Base-by-base conservation (phyloP, 2,888 invertebrate species). In the Stenodera caucasica region DNA sequence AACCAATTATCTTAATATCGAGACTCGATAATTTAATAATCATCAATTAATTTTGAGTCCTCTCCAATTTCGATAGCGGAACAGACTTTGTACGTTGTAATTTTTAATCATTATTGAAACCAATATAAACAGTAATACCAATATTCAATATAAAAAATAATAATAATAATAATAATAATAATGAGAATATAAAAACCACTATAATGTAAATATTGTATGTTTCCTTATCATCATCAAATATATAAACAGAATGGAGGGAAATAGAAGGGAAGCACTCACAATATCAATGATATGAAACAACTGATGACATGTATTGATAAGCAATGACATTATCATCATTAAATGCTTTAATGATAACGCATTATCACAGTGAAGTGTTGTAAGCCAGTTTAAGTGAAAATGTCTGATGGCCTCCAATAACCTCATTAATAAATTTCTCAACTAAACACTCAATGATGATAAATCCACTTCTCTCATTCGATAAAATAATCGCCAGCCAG, bases 371-470 rank as follows among this genome's bases (percentile, higher is more conserved):
- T 61, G 52, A 55, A 61, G 61, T 61, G 61, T 61, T 61, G 57
- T 57, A 61, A 61, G 55, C 51, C 50, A 54, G 57, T 53, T 61
- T 55, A 54, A 60, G 55, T 52, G 50, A 61, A 57, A 61, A 49
- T 50, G 61, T 61, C 61, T 57, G 40, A 40, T 40, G 40, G 40
- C 57, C 57, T 57, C 54, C 61, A 61, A 51, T 61, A 61, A 61
- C 51, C 57, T 57, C 57, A 45, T 58, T 58, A 57, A 57, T 54
- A 55, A 61, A 61, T 61, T 61, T 61, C 61, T 57, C 61, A 57
- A 61, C 57, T 56, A 51, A 33, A 33, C 60, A 57, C 61, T 61
- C 49, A 53, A 49, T 45, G 60, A 60, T 60, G 55, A 61, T 40
- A 40, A 40, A 40, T 18, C 40, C 40, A 37, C 37, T 15, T 37